Conservation (phyloP, 2,888 invertebrate species). For the Sminthurides aquaticus region DNA sequence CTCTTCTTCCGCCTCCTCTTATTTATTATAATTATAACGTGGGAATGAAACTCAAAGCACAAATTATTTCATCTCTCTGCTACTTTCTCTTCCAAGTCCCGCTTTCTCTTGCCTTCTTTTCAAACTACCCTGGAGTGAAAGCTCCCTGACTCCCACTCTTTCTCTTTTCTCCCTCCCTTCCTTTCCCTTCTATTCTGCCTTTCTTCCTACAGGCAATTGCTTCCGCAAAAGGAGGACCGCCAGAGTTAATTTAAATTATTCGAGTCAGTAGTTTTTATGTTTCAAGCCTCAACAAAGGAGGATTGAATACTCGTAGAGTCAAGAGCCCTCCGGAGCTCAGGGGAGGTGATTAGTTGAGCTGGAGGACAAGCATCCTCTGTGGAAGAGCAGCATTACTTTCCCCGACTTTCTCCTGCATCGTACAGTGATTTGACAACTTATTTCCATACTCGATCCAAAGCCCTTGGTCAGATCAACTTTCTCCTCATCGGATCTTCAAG, state of each 20-base stretch:
- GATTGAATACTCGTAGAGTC: no score
- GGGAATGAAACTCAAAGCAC: not conserved
- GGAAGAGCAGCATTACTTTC: no score
- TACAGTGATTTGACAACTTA: no score
- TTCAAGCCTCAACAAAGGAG: no score
- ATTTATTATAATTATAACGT: not conserved
- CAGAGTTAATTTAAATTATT: not conserved
- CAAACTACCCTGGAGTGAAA: not conserved
- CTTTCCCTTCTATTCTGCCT: not conserved
- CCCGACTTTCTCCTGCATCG: no score
- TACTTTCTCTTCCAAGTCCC: slow-evolving; percentile 10
- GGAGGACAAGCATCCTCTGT: no score
- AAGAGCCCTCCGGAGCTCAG: no score
- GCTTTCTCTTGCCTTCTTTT: slow-evolving; percentile 4
- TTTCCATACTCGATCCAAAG: no score
- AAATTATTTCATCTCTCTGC: not conserved
- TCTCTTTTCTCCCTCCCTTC: not conserved
- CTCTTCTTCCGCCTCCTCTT: not conserved
- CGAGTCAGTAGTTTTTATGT: not conserved
- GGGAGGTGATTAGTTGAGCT: no score
- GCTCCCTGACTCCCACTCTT: not conserved
- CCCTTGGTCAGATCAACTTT: no score
- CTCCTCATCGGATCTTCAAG: no score
- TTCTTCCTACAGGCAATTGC: not conserved
- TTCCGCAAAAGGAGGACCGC: not conserved